Conservation (phyloP, 2,888 invertebrate genomes). For the Vesta saturnalis region DNA sequence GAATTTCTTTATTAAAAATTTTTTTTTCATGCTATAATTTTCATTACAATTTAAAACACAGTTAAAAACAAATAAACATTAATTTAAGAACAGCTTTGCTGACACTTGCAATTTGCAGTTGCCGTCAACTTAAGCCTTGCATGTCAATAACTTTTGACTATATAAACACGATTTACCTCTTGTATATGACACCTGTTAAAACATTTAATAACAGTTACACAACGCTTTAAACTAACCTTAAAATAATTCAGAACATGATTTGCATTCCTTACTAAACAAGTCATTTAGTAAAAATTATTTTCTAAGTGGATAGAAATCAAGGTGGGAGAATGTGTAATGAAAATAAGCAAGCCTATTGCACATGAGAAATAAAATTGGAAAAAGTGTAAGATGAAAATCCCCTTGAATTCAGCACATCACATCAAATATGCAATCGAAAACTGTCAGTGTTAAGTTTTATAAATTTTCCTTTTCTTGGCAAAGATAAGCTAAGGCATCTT, state of each 20-base stretch:
- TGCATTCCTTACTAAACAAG: not conserved
- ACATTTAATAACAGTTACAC: not conserved
- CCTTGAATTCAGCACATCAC: not conserved
- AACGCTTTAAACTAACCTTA: not conserved
- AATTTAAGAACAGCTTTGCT: not conserved
- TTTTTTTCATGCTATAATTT: no score
- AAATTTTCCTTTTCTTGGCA: not conserved
- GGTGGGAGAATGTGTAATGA: not conserved
- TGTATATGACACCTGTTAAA: not conserved
- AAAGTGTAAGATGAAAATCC: not conserved
- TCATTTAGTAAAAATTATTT: not conserved
- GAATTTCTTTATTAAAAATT: no score
- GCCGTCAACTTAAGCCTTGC: not conserved
- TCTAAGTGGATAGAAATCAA: not conserved
- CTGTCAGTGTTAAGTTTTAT: conserved; percentile 1
- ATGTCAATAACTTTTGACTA: not conserved
- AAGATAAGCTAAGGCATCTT: not conserved
- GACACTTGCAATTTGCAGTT: not conserved
- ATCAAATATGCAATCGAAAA: conserved; percentile 1
- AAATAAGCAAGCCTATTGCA: not conserved
- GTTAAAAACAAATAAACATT: not conserved
- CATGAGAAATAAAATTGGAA: not conserved
- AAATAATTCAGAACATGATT: no score
- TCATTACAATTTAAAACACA: no score
- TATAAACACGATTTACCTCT: not conserved